Conservation (phyloP, 2,797 vertebrate species). For the Pseudochirops corinnae region DNA sequence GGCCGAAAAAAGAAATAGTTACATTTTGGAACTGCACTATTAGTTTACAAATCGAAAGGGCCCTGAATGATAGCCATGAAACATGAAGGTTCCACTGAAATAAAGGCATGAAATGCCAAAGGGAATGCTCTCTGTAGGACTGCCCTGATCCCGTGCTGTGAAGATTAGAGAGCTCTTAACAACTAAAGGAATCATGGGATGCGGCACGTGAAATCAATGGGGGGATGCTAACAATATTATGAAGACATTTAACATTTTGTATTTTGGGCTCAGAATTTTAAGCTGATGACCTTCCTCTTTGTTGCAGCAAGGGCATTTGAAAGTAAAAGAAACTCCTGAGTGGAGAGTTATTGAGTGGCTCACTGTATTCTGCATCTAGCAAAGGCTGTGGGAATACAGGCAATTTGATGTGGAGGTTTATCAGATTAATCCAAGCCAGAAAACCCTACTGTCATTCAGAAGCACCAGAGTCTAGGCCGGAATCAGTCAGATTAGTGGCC, state of each 20-base stretch:
- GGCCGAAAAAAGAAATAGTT: slow-evolving; percentile 61
- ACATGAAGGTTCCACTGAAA: slow-evolving; percentile 52
- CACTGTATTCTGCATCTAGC: slow-evolving; percentile 44
- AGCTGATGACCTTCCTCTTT: slow-evolving; percentile 51
- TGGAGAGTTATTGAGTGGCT: background rate
- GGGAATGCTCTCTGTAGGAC: slow-evolving; percentile 44
- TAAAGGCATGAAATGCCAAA: slow-evolving; percentile 43
- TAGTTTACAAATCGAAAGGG: slow-evolving; percentile 54
- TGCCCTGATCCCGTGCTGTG: slow-evolving; percentile 27
- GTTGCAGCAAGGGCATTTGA: background rate
- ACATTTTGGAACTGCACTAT: slow-evolving; percentile 32
- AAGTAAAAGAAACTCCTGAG: background rate
- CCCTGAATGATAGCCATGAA: slow-evolving; percentile 66
- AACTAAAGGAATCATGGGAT: slow-evolving; percentile 31
- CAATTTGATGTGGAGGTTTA: slow-evolving; percentile 4
- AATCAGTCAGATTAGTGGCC: background rate
- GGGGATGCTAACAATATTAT: slow-evolving; percentile 3
- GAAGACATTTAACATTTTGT: slow-evolving; percentile 42
- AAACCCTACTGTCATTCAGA: background rate
- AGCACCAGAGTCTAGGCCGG: background rate
- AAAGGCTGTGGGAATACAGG: slow-evolving; percentile 6
- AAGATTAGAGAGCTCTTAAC: slow-evolving; percentile 16
- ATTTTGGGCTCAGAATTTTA: slow-evolving; percentile 52
- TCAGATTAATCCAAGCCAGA: background rate
- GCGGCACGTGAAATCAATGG: background rate